phyloP scores from a whole-genome alignment of 2,113 vertebrate genomes.

The Riparia riparia region DNA sequence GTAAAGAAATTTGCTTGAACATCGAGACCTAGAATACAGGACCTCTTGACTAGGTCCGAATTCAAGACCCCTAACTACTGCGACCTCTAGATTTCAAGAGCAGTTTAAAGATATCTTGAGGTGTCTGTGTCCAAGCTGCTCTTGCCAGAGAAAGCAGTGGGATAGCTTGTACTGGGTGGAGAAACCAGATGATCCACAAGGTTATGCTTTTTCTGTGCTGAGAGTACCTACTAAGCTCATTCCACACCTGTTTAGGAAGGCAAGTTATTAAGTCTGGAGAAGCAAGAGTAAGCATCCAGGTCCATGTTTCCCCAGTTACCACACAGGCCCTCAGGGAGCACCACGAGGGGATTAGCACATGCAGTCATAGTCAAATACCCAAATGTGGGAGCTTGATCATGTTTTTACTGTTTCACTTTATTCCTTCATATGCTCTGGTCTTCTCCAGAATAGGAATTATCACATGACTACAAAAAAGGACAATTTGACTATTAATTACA shows the following conservation, averaged over 20 bases:
- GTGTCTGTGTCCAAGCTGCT: not conserved
- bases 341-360: rapidly evolving
- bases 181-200: not conserved
- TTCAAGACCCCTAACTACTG: not conserved
- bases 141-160: not conserved
- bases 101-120: not conserved
- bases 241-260: not conserved
- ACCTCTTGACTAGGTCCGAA: not conserved
- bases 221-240: not conserved
- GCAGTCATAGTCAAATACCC: not conserved
- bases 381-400: not conserved
- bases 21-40: not conserved
- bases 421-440: not conserved
- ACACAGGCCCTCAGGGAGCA: rapidly evolving
- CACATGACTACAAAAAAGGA: not conserved
- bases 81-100: not conserved
- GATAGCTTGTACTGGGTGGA: not conserved
- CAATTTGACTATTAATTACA: not conserved
- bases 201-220: not conserved
- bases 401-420: not conserved
- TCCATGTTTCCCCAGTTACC: not conserved
- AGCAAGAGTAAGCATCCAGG: not conserved
- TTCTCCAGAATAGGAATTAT: not conserved
- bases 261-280: not conserved
- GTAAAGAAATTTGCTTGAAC: not conserved